Evolutionary conservation across 2,888 invertebrate species (phyloP).

Genomic region (Pristionchus arcanus): DNA sequence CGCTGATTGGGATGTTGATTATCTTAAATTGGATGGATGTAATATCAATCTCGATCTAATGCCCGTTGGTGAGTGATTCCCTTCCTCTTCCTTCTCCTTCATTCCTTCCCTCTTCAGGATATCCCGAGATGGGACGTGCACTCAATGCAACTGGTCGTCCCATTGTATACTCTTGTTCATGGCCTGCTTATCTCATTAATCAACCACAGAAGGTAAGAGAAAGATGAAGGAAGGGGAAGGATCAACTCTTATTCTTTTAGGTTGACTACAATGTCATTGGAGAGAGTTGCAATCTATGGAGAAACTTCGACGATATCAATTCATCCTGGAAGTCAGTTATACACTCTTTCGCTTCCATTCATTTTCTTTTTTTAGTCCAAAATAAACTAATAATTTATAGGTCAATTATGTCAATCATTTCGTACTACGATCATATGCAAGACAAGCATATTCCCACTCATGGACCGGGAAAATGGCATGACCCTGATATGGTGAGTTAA

Average conservation of each 20-base stretch:
- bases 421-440: conserved; percentile 80
- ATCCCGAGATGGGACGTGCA: conserved; percentile 92
- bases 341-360: neutral
- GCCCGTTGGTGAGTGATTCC: conserved; percentile 77
- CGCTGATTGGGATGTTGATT: conserved; percentile 95
- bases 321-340: conserved; percentile 77
- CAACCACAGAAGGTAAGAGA: conserved; percentile 65
- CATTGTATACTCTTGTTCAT: conserved; percentile 97
- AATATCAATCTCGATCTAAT: conserved; percentile 87
- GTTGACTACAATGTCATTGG: conserved; percentile 80
- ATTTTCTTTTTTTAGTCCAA: no score
- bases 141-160: conserved; percentile 92
- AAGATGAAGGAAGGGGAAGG: neutral
- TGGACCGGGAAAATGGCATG: conserved; percentile 82
- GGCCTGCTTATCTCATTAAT: conserved; percentile 90
- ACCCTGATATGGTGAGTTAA: conserved; percentile 81
- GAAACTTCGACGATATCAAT: conserved; percentile 81
- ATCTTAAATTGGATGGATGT: conserved; percentile 97
- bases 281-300: conserved; percentile 81
- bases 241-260: conserved; percentile 57
- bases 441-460: conserved; percentile 80
- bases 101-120: conserved; percentile 84
- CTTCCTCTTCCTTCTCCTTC: neutral
- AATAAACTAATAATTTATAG: conserved; percentile 59
- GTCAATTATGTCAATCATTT: conserved; percentile 80